Percentiles rank a stretch among this genome's conserved stretches.
Conservation (phyloP, 2,888 invertebrate genomes). For the Smittia aterrima region DNA sequence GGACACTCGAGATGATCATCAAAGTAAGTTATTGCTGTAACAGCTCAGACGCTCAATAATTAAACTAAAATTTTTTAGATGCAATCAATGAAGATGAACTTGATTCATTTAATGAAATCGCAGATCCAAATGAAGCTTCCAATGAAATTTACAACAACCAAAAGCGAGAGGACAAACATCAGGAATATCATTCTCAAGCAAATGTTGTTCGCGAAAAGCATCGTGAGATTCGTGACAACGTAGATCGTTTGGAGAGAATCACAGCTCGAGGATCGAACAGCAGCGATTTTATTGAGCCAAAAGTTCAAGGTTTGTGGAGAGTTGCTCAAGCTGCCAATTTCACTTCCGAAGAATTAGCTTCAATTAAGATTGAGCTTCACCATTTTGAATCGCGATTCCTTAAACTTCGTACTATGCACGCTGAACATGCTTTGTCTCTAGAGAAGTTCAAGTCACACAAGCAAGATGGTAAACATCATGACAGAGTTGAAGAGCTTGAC, state of each 20-base stretch:
- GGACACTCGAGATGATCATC: slow-evolving; percentile 52
- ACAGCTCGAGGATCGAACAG: slow-evolving; percentile 75
- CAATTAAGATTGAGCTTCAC: slow-evolving; percentile 57
- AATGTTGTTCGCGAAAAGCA: slow-evolving; percentile 73
- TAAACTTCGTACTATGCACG: slow-evolving; percentile 79
- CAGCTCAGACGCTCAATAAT: background rate
- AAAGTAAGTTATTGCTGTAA: slow-evolving; percentile 58
- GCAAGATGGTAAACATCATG: slow-evolving; percentile 53
- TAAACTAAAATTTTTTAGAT: slow-evolving; percentile 56
- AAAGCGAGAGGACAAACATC: slow-evolving; percentile 52
- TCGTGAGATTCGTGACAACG: slow-evolving; percentile 68
- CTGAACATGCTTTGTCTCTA: slow-evolving; percentile 72
- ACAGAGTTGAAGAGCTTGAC: slow-evolving; percentile 66
- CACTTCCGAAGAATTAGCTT: slow-evolving; percentile 69
- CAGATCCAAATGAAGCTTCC: slow-evolving; percentile 58
- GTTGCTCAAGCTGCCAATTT: slow-evolving; percentile 78
- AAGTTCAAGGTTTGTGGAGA: slow-evolving; percentile 86
- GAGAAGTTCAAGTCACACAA: slow-evolving; percentile 64
- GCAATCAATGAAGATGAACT: slow-evolving; percentile 71
- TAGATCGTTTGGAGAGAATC: slow-evolving; percentile 69
- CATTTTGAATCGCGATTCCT: slow-evolving; percentile 84
- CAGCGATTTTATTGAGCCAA: slow-evolving; percentile 85
- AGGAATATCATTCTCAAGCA: slow-evolving; percentile 65
- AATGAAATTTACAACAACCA: slow-evolving; percentile 56
- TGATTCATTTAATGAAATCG: slow-evolving; percentile 69